Conservation (phyloP, 2,797 vertebrate species). For the Coregonus sp. region DNA sequence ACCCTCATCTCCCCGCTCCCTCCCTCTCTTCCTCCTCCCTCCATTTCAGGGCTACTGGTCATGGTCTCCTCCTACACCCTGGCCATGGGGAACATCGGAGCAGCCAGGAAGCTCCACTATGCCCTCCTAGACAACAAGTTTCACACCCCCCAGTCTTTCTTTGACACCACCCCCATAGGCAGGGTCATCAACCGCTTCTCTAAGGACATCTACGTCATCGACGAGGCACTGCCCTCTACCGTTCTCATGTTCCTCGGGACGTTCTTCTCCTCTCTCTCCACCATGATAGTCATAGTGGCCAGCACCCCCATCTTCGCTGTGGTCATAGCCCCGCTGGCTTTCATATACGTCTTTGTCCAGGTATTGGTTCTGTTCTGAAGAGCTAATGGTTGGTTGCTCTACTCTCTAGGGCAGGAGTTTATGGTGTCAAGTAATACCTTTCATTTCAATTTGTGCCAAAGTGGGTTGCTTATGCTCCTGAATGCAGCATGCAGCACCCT, state of each 20-base stretch:
- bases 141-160: conserved; percentile 91
- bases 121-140: conserved; percentile 89
- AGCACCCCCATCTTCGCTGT: conserved; percentile 88
- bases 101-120: conserved; percentile 82
- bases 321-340: conserved; percentile 83
- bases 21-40: conserved; percentile 18
- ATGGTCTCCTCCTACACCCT: conserved; percentile 86
- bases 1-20: conserved; percentile 12
- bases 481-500: conserved; percentile 49
- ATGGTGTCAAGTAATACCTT: neutral
- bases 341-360: conserved; percentile 89
- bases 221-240: conserved; percentile 85
- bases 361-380: conserved; percentile 64
- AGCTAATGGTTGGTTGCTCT: neutral
- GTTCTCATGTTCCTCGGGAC: conserved; percentile 89
- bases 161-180: conserved; percentile 92
- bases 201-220: conserved; percentile 92
- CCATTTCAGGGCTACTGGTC: conserved; percentile 83
- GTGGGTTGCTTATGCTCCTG: conserved; percentile 33
- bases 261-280: conserved; percentile 84
- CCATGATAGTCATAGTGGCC: conserved; percentile 85
- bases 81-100: conserved; percentile 84
- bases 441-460: conserved; percentile 10
- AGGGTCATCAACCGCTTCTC: conserved; percentile 97
- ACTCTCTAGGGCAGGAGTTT: neutral